A percentile compares a stretch with the other conserved stretches of the same genome.
Evolutionary conservation across 2,888 invertebrate species (phyloP).

Genomic region (Pterostichus madidus): DNA sequence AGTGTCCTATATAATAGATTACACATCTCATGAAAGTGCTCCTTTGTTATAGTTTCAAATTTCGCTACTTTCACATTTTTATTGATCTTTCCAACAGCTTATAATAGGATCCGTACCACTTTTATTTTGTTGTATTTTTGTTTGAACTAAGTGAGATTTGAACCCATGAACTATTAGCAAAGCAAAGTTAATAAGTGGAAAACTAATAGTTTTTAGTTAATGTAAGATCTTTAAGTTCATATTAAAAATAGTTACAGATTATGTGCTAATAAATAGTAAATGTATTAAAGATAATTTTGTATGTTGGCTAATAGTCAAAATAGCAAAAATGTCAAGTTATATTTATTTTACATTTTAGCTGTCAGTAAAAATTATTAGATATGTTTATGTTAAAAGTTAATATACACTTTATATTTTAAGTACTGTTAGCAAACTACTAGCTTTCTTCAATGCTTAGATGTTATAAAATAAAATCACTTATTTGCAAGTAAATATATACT

Average conservation of each 20-base stretch:
- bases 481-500: background rate
- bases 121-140: too few relatives aligned
- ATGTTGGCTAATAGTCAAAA: conserved; percentile 9
- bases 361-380: conserved; percentile 27
- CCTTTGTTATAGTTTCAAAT: too few relatives aligned
- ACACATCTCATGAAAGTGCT: too few relatives aligned
- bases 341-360: conserved; percentile 31
- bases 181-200: too few relatives aligned
- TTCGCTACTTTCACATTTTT: too few relatives aligned
- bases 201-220: too few relatives aligned
- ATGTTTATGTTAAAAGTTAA: conserved; percentile 9
- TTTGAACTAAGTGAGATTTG: too few relatives aligned
- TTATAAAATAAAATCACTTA: conserved; percentile 2
- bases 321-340: conserved; percentile 15
- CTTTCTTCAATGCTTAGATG: background rate
- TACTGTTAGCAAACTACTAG: conserved; percentile 1
- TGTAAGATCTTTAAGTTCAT: too few relatives aligned
- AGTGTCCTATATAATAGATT: too few relatives aligned
- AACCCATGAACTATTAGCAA: too few relatives aligned
- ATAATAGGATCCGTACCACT: too few relatives aligned
- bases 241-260: background rate
- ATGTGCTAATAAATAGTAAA: conserved; percentile 5
- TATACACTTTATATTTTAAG: conserved; percentile 11
- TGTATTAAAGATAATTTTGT: conserved; percentile 3
- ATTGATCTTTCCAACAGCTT: too few relatives aligned